Conservation (phyloP, 2,113 vertebrate genomes). For the Bostrychus sinensis region DNA sequence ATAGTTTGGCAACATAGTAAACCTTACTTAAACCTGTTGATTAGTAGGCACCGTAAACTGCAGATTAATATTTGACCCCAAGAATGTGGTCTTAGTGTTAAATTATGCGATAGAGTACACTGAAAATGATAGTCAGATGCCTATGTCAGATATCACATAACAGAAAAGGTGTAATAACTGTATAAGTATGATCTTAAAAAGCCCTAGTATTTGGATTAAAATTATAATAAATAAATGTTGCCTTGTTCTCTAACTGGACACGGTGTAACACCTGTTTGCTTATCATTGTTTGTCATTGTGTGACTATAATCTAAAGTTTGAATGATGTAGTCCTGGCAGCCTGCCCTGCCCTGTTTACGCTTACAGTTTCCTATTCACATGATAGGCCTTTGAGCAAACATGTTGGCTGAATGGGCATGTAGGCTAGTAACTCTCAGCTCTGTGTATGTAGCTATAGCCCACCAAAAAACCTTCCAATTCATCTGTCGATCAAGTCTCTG, state of each 20-base stretch:
- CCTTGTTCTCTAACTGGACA: not conserved
- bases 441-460: not conserved
- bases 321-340: conserved; percentile 20
- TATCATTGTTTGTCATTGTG: not conserved
- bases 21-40: no score
- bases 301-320: conserved; percentile 32
- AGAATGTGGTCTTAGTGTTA: no score
- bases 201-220: no score
- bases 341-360: conserved; percentile 38
- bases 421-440: conserved; percentile 9
- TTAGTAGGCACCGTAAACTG: no score
- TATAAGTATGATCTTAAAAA: no score
- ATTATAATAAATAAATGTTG: not conserved
- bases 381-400: conserved; percentile 32
- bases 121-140: no score
- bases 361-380: conserved; percentile 36
- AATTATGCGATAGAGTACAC: no score
- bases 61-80: no score
- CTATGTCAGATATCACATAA: no score
- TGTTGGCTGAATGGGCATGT: not conserved
- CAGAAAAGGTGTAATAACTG: no score
- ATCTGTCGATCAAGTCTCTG: conserved; percentile 48
- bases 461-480: conserved; percentile 15
- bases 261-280: conserved; percentile 7
- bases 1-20: no score